A percentile compares a stretch with the other conserved stretches of the same genome.
Evolutionary conservation across 2,888 invertebrate species (phyloP).

Genomic region (Siphlonurus alternatus): DNA sequence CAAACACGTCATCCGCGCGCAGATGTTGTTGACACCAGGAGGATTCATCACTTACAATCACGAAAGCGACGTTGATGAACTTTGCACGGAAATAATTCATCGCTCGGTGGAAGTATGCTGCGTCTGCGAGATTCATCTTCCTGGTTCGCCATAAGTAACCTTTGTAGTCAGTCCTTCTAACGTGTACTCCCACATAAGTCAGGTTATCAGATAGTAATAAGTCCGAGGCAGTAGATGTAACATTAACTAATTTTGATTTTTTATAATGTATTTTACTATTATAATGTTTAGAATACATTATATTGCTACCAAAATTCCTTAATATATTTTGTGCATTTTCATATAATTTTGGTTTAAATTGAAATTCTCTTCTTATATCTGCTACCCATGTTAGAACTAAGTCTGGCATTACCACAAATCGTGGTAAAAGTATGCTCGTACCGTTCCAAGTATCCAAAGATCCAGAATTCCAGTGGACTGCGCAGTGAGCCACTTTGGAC

Average conservation of each 20-base stretch:
- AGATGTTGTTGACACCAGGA: slow-evolving; percentile 29
- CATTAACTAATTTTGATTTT: no score
- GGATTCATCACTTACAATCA: slow-evolving; percentile 32
- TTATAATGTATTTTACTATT: no score
- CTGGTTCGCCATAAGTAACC: slow-evolving; percentile 35
- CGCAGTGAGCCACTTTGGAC: slow-evolving; percentile 14
- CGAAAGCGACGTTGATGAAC: slow-evolving; percentile 25
- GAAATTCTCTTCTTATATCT: slow-evolving; percentile 37
- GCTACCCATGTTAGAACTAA: slow-evolving; percentile 36
- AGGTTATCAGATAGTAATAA: no score
- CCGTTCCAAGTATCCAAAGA: neutral
- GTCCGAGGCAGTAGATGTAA: no score
- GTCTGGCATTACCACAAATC: slow-evolving; percentile 33
- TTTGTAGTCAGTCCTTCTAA: slow-evolving; percentile 37
- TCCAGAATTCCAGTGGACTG: neutral
- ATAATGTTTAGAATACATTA: neutral
- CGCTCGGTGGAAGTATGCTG: slow-evolving; percentile 26
- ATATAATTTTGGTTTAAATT: slow-evolving; percentile 30
- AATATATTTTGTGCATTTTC: slow-evolving; percentile 30
- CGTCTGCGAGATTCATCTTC: slow-evolving; percentile 25
- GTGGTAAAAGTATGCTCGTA: slow-evolving; percentile 7
- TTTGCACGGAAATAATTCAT: slow-evolving; percentile 29
- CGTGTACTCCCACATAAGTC: slow-evolving; percentile 35
- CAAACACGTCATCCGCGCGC: slow-evolving; percentile 23
- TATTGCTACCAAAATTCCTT: slow-evolving; percentile 18